Percentiles rank a stretch among this genome's conserved stretches.
phyloP scores from a whole-genome alignment of 2,888 invertebrate species.

The Carterocephalus palaemon region DNA sequence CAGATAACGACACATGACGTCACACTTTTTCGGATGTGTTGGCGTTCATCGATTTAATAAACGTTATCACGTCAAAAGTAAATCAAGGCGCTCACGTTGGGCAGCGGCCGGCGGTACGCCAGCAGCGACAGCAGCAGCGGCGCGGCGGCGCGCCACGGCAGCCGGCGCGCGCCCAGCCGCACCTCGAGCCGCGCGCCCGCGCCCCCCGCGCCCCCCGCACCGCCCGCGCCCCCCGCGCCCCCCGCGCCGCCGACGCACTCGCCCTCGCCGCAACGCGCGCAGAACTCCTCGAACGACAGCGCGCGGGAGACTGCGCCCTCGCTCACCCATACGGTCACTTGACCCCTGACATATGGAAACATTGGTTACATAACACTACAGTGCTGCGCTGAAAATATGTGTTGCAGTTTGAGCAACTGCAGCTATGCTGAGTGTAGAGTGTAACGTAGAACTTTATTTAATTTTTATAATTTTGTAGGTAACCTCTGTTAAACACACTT shows the following conservation, averaged over 20 bases:
- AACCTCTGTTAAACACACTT: too few species aligned
- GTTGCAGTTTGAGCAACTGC: too few species aligned
- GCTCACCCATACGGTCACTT: constrained; percentile 64
- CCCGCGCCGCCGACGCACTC: constrained; percentile 76
- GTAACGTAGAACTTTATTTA: too few species aligned
- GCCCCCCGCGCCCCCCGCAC: constrained; percentile 82
- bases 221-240: constrained; percentile 86
- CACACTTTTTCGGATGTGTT: background rate
- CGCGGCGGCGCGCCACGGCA: constrained; percentile 94
- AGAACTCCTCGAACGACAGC: constrained; percentile 69
- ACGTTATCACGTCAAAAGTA: too few species aligned
- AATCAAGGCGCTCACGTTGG: constrained; percentile 81
- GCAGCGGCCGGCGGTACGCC: constrained; percentile 91
- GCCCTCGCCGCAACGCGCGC: constrained; percentile 78
- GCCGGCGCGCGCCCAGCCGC: constrained; percentile 88
- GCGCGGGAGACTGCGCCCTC: constrained; percentile 66
- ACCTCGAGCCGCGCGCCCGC: constrained; percentile 92
- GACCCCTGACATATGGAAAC: constrained; percentile 74
- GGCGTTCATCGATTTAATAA: too few species aligned
- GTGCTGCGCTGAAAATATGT: too few species aligned
- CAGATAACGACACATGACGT: too few species aligned
- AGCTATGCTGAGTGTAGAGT: too few species aligned
- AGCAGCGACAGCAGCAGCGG: constrained; percentile 93
- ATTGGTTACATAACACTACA: too few species aligned
- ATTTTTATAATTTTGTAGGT: too few species aligned